Evolutionary conservation across 1,140 invertebrate species (phyloP).

Genomic region (Rhyacophila brunnea): DNA sequence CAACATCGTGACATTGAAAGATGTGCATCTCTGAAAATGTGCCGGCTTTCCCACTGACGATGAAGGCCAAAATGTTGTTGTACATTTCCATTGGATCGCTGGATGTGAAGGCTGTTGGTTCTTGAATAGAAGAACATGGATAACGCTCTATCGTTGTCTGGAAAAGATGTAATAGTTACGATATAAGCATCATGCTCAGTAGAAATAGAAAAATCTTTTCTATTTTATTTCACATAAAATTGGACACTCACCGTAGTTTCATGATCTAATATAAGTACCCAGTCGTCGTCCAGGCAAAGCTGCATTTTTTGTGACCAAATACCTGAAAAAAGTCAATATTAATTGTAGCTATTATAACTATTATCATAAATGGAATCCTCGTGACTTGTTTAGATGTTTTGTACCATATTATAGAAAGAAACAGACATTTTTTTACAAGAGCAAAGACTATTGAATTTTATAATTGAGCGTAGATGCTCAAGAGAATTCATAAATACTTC

Average conservation of each 20-base stretch:
- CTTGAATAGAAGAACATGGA: slow-evolving; percentile 85
- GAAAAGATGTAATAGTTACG: slow-evolving; percentile 34
- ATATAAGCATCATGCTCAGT: no score
- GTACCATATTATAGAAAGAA: no score
- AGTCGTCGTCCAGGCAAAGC: slow-evolving; percentile 81
- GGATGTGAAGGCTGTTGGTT: slow-evolving; percentile 96
- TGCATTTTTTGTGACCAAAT: slow-evolving; percentile 99
- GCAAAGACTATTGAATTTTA: no score
- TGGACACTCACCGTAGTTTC: slow-evolving; percentile 84
- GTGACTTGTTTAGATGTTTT: no score
- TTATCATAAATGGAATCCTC: no score
- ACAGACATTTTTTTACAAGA: no score
- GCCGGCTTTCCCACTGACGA: slow-evolving; percentile 66
- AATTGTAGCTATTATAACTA: no score
- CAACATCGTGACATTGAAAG: slow-evolving; percentile 79
- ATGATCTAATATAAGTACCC: slow-evolving; percentile 93
- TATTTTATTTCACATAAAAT: neutral
- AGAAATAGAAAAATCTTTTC: no score
- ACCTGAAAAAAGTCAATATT: slow-evolving; percentile 44
- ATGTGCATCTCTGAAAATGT: slow-evolving; percentile 92
- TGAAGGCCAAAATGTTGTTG: slow-evolving; percentile 97
- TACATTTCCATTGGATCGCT: slow-evolving; percentile 95
- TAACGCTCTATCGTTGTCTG: slow-evolving; percentile 95
- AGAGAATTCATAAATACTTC: no score
- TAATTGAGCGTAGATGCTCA: no score